A percentile compares a stretch with the other conserved stretches of the same genome.
Conservation (phyloP, 2,797 vertebrate species). For the Xyrichtys novacula region DNA sequence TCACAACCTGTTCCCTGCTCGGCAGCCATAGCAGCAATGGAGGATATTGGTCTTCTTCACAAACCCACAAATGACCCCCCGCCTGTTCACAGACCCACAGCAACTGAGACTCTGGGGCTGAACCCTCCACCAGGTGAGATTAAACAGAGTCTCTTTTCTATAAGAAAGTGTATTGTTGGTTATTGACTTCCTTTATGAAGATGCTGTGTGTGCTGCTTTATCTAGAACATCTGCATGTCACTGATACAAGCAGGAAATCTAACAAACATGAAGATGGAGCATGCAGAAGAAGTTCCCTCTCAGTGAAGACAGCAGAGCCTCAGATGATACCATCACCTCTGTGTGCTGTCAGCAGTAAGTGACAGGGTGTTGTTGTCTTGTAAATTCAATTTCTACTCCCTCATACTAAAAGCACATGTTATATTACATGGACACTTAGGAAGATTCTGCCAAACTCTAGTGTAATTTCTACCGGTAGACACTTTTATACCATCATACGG, state of each 20-base stretch:
- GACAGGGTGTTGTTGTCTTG: not conserved
- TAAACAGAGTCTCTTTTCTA: not conserved
- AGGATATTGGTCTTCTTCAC: conserved; percentile 56
- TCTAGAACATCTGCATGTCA: conserved; percentile 24
- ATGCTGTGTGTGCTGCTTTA: not conserved
- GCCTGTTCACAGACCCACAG: conserved; percentile 35
- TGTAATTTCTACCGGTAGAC: too few relatives aligned
- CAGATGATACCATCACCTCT: conserved; percentile 14
- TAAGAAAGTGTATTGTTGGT: not conserved
- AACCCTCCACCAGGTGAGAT: conserved; percentile 44
- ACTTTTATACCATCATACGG: too few relatives aligned
- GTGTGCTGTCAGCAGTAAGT: conserved; percentile 22
- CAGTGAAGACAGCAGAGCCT: not conserved
- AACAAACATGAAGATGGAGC: conserved; percentile 28
- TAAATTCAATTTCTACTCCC: too few relatives aligned
- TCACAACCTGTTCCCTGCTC: conserved; percentile 3
- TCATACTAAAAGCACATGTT: too few relatives aligned
- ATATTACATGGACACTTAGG: too few relatives aligned
- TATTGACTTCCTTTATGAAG: too few relatives aligned
- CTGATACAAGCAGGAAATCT: conserved; percentile 33
- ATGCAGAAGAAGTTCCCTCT: conserved; percentile 22
- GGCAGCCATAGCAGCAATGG: conserved; percentile 64
- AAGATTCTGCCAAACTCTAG: too few relatives aligned
- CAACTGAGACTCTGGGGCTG: conserved; percentile 24
- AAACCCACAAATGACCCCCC: conserved; percentile 38